A percentile compares a stretch with the other conserved stretches of the same genome.
These are phyloP conservation scores for Aphelenchoides fujianensis DNA, from an alignment of 1,140 invertebrate genomes.

Conservation along the genomic window DNA sequence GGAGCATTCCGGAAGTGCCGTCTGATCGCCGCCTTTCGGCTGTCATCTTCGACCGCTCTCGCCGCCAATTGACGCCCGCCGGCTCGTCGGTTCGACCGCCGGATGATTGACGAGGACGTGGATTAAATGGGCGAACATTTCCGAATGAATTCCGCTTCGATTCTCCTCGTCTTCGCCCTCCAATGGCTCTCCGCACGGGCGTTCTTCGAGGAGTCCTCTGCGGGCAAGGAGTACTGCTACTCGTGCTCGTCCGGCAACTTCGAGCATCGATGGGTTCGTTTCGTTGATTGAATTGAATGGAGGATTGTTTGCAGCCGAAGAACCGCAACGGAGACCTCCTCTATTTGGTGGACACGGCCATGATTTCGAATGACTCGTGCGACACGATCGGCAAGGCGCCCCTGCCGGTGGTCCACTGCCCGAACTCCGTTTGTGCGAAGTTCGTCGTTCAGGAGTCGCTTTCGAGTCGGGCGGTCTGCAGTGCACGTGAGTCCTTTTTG, in stretches of 20 bases:
- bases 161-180: too few relatives aligned
- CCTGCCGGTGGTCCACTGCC: slow-evolving; percentile 44
- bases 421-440: slow-evolving; percentile 50
- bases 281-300: background rate
- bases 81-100: too few relatives aligned
- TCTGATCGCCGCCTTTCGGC: too few relatives aligned
- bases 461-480: slow-evolving; percentile 47
- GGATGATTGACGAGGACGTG: too few relatives aligned
- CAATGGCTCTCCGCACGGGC: too few relatives aligned
- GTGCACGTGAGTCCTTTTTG: slow-evolving; percentile 30
- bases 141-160: too few relatives aligned
- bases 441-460: slow-evolving; percentile 46
- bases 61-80: too few relatives aligned
- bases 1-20: too few relatives aligned
- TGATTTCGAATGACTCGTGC: slow-evolving; percentile 44
- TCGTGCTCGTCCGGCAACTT: slow-evolving; percentile 46
- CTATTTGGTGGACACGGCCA: slow-evolving; percentile 39
- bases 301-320: slow-evolving; percentile 44
- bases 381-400: slow-evolving; percentile 30
- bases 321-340: slow-evolving; percentile 42
- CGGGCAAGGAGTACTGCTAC: slow-evolving; percentile 53
- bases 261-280: slow-evolving; percentile 42
- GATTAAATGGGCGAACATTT: too few relatives aligned
- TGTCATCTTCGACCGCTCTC: too few relatives aligned
- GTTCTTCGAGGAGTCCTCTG: too few relatives aligned